Evolutionary conservation across 64 coral and sea anemone genomes (phyloP), one percentile per base, ranked within the genome.

Genomic region (Porites australiensis): DNA sequence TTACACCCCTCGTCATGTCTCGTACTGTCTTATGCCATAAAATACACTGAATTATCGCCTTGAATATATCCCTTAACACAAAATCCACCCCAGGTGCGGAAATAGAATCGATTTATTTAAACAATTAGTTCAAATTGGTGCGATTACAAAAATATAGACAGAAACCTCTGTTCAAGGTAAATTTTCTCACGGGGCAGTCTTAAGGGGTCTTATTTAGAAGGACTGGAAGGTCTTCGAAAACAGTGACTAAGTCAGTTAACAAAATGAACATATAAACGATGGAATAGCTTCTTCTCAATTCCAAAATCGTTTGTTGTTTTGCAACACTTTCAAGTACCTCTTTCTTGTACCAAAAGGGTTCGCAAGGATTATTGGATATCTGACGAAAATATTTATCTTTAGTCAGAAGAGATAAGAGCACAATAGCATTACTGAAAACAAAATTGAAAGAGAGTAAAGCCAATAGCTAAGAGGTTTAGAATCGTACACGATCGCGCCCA

Each of bases 311-410:
- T 5, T 16, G 45, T 18, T 13, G 4, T 51, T 50, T 9, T 19
- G 19, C 14, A 4, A 5, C 6, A 18, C 43, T 3, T 76, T 84
- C 43, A 19, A 83, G 9, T 48, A 47, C 27, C 16, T 9, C 19
- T 64, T 68, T 68, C 81, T 84, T 84, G 81, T 69, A 84, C 63
- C 44, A 52, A 47, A 84, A 63, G 4, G 50, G 50, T 68, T 9
- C 8, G 2, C 51, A 10, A 18, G 44, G 2, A 0, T 18, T 11
- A 84, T 84, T 84, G 81, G 81, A 19, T 51, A 18, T 20, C 44
- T 51, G 3, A 3, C 16, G 13, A 51, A 67, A 84, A 68, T 84
- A 84, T 84, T 84, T 84, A 68, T 51, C 14, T 68, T 68, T 4
- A 50, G 8, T n/a, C 14, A 16, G 78, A 13, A 2, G 27, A 37